Percentiles rank a stretch among this genome's conserved stretches.
Conservation (phyloP, 2,797 vertebrate genomes). For the Poecile montanus region DNA sequence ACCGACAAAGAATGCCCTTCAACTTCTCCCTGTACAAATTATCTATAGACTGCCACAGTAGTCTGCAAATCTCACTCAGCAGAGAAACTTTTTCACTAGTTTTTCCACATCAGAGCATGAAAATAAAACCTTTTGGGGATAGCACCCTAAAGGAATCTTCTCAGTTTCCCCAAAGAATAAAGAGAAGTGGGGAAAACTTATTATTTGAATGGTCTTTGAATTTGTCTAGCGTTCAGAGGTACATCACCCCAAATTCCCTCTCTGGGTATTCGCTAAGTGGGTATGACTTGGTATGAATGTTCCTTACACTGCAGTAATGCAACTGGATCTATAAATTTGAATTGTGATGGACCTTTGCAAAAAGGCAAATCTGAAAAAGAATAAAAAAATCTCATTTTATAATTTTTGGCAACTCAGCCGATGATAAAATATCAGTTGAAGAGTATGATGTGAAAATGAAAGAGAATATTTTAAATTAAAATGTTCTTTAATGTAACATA, state of each 20-base stretch:
- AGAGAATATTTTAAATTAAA: background rate
- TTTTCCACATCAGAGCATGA: background rate
- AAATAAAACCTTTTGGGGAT: background rate
- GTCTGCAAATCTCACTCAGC: background rate
- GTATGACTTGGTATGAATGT: background rate
- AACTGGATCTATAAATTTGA: background rate
- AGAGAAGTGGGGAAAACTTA: background rate
- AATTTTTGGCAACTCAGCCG: background rate
- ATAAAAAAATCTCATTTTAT: background rate
- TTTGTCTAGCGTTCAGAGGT: background rate
- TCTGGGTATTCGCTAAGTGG: background rate
- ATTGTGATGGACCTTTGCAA: background rate
- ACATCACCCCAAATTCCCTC: background rate
- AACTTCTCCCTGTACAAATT: background rate
- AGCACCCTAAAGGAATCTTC: background rate
- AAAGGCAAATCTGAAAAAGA: background rate
- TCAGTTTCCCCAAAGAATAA: background rate
- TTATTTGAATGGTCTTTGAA: background rate
- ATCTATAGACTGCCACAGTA: background rate
- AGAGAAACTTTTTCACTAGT: background rate
- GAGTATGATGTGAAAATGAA: background rate
- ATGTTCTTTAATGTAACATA: background rate
- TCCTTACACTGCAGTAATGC: background rate
- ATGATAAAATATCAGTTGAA: background rate
- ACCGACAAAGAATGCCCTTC: background rate